Conservation (phyloP, 2,797 vertebrate genomes). For the Paramormyrops hopkinsi region DNA sequence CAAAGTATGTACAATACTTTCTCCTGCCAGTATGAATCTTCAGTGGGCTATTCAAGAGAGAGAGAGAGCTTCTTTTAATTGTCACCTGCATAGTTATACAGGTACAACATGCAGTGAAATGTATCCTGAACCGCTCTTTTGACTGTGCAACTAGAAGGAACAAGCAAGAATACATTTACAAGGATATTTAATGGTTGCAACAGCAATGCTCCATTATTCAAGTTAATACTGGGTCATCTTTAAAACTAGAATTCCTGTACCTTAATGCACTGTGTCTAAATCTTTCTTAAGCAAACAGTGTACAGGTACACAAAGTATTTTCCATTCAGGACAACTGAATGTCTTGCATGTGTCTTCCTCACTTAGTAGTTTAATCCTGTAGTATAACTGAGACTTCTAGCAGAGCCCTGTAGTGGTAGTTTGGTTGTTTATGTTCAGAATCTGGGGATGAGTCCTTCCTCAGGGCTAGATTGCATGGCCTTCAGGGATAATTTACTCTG, state of each 20-base stretch:
- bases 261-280: neutral
- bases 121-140: neutral
- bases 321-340: neutral
- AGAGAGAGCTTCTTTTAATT: neutral
- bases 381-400: neutral
- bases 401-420: neutral
- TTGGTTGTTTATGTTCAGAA: neutral
- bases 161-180: neutral
- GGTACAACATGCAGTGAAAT: neutral
- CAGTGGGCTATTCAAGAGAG: neutral
- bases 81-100: neutral
- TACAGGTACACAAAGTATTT: neutral
- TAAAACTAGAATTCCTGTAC: neutral
- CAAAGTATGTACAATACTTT: neutral
- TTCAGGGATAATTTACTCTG: neutral
- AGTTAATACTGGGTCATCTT: neutral
- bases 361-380: neutral
- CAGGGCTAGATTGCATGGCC: neutral
- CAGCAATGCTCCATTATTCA: neutral
- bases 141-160: neutral
- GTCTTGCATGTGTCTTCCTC: neutral
- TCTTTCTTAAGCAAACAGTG: neutral
- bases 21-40: neutral
- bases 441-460: neutral
- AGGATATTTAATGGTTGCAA: neutral